phyloP scores from a whole-genome alignment of 2,797 vertebrate genomes.

The Liparis tanakae region DNA sequence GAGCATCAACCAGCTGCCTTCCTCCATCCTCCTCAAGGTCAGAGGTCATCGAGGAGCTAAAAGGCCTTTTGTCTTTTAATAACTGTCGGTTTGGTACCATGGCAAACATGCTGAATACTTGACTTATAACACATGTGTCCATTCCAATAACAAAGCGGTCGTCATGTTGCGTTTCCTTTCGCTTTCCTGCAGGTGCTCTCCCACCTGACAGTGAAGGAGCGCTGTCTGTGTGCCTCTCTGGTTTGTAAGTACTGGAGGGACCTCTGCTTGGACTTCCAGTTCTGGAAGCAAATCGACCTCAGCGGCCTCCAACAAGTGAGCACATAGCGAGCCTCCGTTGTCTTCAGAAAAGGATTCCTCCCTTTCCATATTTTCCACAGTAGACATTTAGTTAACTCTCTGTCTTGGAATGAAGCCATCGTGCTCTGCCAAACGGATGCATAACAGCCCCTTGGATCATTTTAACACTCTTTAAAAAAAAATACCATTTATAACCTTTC shows the following conservation, averaged over 20 bases:
- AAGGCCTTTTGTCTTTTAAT: neutral
- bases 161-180: neutral
- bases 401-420: neutral
- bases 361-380: neutral
- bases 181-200: constrained; percentile 90
- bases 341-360: neutral
- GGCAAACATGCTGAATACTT: neutral
- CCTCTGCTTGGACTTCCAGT: constrained; percentile 98
- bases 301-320: constrained; percentile 96
- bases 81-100: neutral
- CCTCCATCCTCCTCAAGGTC: constrained; percentile 97
- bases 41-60: constrained; percentile 42
- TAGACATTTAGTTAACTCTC: neutral
- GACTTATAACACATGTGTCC: neutral
- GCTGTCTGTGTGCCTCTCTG: constrained; percentile 94
- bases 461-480: neutral
- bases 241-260: constrained; percentile 99
- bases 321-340: neutral
- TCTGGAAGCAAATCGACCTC: constrained; percentile 99
- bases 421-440: neutral
- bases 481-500: neutral
- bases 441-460: neutral
- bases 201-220: constrained; percentile 95
- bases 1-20: constrained; percentile 95
- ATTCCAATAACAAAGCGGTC: too few species aligned